Evolutionary conservation across 2,797 vertebrate species (phyloP), one percentile per base, ranked within the genome.

Genomic region (Sus cebifrons): DNA sequence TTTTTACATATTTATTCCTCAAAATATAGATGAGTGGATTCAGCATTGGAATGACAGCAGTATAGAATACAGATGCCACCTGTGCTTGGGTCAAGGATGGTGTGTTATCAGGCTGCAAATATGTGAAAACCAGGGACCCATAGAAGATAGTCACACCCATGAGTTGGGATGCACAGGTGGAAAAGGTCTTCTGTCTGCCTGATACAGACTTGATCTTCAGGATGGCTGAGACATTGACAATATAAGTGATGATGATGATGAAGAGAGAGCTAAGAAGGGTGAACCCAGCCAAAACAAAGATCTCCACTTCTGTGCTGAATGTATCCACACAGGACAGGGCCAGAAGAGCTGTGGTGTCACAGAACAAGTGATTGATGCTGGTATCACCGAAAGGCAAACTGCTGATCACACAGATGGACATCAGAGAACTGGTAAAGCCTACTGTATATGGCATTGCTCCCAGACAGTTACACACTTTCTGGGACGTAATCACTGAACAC

Each of bases 11-110:
- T 65, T 85, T 97, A 54, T 97, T 97, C 77, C 95, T 93, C 65
- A 97, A 56, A 78, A 95, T 97, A 3, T 97, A 98, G 74, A 97
- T 96, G 2, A 96, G 44, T 0, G 96, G 95, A 15, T 97, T 96
- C 17, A 97, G n/a, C 96, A 95, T 93, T 1, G 96, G 89, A 9
- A 89, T 96, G 29, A 96, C 52, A 15, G 94, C 91, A 21, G 94
- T 97, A 40, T 97, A 98, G 29, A 98, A 89, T 0, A 97, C 94
- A 14, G 97, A 96, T 3, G 97, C 95, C 3, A 64, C 77, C 32
- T 97, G 97, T 0, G 95, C 93, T 32, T 97, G 96, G 2, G 77
- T 95, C 16, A 97, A 71, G 70, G 91, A 93, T 7, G 58, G 70
- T 3, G 78, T 91, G 58, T 87, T 90, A 18, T 94, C 95, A 7